A percentile compares a stretch with the other conserved stretches of the same genome.
phyloP scores from a whole-genome alignment of 1,140 invertebrate species.

The Neodiprion virginianus region DNA sequence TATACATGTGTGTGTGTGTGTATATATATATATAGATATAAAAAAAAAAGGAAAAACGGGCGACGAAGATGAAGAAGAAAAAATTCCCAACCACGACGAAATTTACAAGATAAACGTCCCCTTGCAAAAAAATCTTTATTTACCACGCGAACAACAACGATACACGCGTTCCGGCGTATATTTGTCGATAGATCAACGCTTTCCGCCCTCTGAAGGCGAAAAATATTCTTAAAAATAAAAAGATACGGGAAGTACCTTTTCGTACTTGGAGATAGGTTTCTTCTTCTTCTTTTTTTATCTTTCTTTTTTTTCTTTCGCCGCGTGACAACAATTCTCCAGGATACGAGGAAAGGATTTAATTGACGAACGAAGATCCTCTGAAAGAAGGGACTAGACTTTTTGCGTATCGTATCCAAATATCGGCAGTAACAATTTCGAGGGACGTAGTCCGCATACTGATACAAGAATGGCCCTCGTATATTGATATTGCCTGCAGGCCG shows the following conservation, averaged over 20 bases:
- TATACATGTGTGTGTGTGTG: not conserved
- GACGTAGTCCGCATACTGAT: slow-evolving; percentile 4
- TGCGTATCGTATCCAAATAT: slow-evolving; percentile 1
- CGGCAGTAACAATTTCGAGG: not conserved
- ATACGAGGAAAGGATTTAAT: too few relatives aligned
- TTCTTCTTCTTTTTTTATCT: too few relatives aligned
- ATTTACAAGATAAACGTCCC: not conserved
- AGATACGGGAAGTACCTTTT: too few relatives aligned
- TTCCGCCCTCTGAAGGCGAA: too few relatives aligned
- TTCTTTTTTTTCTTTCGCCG: too few relatives aligned
- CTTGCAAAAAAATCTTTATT: not conserved
- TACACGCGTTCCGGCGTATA: not conserved
- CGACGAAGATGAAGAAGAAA: not conserved
- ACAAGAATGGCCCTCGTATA: slow-evolving; percentile 4
- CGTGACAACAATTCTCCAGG: too few relatives aligned
- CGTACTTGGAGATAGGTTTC: too few relatives aligned
- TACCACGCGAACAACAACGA: not conserved
- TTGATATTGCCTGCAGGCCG: slow-evolving; percentile 2
- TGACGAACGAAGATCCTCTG: not conserved
- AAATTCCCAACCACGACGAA: not conserved
- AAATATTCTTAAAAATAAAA: too few relatives aligned
- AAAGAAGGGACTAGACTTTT: slow-evolving; percentile 1
- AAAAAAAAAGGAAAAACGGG: not conserved
- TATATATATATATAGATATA: not conserved
- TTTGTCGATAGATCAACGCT: not conserved